phyloP scores from a whole-genome alignment of 2,797 vertebrate species.

The Botia kubotai region DNA sequence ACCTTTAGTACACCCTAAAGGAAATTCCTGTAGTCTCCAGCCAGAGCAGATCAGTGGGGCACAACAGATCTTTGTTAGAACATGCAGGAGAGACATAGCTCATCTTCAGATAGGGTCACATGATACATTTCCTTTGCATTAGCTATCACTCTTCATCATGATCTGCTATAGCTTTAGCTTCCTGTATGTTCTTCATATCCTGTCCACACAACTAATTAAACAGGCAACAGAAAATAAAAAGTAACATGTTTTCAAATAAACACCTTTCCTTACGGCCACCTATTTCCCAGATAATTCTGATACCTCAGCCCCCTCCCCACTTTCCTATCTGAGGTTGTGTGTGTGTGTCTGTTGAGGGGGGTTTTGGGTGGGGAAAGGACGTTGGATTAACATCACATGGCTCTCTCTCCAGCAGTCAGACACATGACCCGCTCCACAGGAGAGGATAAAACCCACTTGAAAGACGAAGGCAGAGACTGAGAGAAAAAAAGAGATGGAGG shows the following conservation, averaged over 20 bases:
- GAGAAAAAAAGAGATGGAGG: constrained; percentile 48
- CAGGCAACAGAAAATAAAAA: background rate
- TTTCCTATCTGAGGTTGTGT: constrained; percentile 23
- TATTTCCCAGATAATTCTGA: constrained; percentile 39
- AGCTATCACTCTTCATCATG: background rate
- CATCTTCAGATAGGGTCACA: background rate
- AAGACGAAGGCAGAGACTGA: constrained; percentile 62
- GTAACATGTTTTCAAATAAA: constrained; percentile 5
- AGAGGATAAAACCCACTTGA: constrained; percentile 69
- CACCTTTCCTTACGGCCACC: constrained; percentile 19
- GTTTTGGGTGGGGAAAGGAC: constrained; percentile 28
- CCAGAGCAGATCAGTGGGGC: background rate
- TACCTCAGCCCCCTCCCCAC: constrained; percentile 19
- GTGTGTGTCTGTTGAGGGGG: constrained; percentile 15
- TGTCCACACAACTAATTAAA: background rate
- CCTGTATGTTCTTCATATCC: background rate
- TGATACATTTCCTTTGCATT: background rate
- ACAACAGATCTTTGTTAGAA: background rate
- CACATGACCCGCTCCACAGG: constrained; percentile 69
- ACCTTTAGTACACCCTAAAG: constrained; percentile 4
- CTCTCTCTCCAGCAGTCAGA: constrained; percentile 64
- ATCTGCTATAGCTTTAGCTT: background rate
- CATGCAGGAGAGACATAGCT: background rate
- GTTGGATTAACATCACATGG: constrained; percentile 69
- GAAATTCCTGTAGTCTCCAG: constrained; percentile 23